A percentile compares a stretch with the other conserved stretches of the same genome.
Evolutionary conservation across 2,888 invertebrate species (phyloP).

Genomic region (Campoletis raptor): DNA sequence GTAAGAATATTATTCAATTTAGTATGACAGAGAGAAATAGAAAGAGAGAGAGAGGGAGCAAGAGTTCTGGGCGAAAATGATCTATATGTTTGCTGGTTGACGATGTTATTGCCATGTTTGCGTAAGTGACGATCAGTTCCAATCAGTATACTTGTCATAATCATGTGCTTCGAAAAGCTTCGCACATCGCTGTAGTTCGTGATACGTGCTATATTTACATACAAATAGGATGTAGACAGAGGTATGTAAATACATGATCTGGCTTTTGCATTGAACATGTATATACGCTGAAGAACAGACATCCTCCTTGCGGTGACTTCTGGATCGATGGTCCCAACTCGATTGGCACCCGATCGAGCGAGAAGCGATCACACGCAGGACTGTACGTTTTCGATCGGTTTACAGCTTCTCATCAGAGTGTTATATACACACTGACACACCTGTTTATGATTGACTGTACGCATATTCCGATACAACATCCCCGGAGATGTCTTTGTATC

Average conservation of each 20-base stretch:
- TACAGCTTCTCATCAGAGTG: slow-evolving; percentile 67
- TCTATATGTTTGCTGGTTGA: not conserved
- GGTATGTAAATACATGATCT: slow-evolving; percentile 16
- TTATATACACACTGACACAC: slow-evolving; percentile 18
- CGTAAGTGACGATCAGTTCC: slow-evolving; percentile 51
- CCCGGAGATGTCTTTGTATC: slow-evolving; percentile 23
- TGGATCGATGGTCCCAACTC: slow-evolving; percentile 67
- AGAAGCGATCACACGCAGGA: slow-evolving; percentile 77
- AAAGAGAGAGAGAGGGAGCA: not conserved
- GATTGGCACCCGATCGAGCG: slow-evolving; percentile 79
- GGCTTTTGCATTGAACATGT: slow-evolving; percentile 11
- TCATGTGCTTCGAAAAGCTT: not conserved
- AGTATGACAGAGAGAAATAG: not conserved
- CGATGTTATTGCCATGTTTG: slow-evolving; percentile 43
- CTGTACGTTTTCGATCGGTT: slow-evolving; percentile 68
- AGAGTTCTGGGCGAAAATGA: slow-evolving; percentile 25
- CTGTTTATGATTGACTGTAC: slow-evolving; percentile 35
- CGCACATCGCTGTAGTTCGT: not conserved
- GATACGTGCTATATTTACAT: not conserved
- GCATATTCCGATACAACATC: slow-evolving; percentile 18
- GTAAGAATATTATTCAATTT: too few species aligned
- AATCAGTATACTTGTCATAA: slow-evolving; percentile 38
- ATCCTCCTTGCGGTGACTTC: slow-evolving; percentile 53
- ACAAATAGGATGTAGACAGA: not conserved
- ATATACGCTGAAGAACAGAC: slow-evolving; percentile 28